A percentile compares a stretch with the other conserved stretches of the same genome.
Evolutionary conservation across 2,113 vertebrate genomes (phyloP).

Genomic region (Erpornis zantholeuca): DNA sequence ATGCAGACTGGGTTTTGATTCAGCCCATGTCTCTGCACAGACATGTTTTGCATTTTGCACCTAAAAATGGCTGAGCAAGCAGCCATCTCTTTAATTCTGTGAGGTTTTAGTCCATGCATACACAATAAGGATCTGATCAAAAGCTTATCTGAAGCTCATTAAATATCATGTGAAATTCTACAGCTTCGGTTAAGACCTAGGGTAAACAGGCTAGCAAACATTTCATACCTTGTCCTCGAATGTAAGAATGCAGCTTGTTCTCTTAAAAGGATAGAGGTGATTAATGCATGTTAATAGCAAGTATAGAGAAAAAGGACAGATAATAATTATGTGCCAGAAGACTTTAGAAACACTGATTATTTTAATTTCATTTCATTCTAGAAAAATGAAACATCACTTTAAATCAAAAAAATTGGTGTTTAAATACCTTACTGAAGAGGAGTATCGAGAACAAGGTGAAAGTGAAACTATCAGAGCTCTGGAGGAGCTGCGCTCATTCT

Average conservation of each 20-base stretch:
- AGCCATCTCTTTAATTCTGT: background rate
- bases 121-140: background rate
- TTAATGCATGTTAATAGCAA: background rate
- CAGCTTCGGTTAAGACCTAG: background rate
- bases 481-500: conserved; percentile 77
- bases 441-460: conserved; percentile 79
- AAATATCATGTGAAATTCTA: background rate
- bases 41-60: conserved; percentile 30
- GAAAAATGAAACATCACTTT: conserved; percentile 65
- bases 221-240: background rate
- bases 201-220: background rate
- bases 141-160: background rate
- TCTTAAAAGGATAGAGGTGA: background rate
- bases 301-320: background rate
- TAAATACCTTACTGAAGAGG: conserved; percentile 76
- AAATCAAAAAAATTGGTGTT: background rate
- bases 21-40: conserved; percentile 10
- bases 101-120: background rate
- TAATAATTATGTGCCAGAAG: background rate
- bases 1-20: conserved; percentile 37
- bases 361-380: conserved; percentile 34
- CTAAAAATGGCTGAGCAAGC: conserved; percentile 33
- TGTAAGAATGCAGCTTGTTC: background rate
- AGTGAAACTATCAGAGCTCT: conserved; percentile 69
- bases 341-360: background rate